Conservation (phyloP, 2,888 invertebrate genomes). For the Fragum whitleyi region DNA sequence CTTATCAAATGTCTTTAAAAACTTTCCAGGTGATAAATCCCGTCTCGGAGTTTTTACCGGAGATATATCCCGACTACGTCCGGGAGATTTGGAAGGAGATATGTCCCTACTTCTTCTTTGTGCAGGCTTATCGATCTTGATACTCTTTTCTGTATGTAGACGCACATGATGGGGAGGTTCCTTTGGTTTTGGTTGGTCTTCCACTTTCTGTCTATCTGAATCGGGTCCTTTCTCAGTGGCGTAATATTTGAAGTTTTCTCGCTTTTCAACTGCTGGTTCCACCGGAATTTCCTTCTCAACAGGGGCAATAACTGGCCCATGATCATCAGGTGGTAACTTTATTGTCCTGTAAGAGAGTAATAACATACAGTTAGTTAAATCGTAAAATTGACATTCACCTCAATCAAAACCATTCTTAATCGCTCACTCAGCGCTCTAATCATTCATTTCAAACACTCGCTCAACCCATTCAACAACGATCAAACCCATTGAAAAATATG, state of each 20-base stretch:
- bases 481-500: too few species aligned
- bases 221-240: constrained; percentile 31
- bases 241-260: constrained; percentile 46
- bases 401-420: too few species aligned
- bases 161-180: constrained; percentile 14
- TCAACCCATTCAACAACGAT: too few species aligned
- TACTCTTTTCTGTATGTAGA: constrained; percentile 42
- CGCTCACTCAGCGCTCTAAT: too few species aligned
- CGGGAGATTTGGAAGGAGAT: constrained; percentile 18
- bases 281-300: not conserved
- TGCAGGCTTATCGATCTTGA: constrained; percentile 38
- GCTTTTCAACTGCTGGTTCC: constrained; percentile 12
- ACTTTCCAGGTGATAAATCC: constrained; percentile 19
- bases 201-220: not conserved
- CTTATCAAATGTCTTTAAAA: constrained; percentile 27
- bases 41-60: not conserved
- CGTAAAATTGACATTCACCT: too few species aligned
- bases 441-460: too few species aligned
- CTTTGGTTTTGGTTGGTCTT: not conserved
- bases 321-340: constrained; percentile 56
- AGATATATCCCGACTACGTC: not conserved
- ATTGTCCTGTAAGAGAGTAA: constrained; percentile 12
- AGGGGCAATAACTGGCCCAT: constrained; percentile 48
- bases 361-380: too few species aligned
- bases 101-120: constrained; percentile 7